Conservation (phyloP, 2,888 invertebrate species). For the Drosophila lutescens region DNA sequence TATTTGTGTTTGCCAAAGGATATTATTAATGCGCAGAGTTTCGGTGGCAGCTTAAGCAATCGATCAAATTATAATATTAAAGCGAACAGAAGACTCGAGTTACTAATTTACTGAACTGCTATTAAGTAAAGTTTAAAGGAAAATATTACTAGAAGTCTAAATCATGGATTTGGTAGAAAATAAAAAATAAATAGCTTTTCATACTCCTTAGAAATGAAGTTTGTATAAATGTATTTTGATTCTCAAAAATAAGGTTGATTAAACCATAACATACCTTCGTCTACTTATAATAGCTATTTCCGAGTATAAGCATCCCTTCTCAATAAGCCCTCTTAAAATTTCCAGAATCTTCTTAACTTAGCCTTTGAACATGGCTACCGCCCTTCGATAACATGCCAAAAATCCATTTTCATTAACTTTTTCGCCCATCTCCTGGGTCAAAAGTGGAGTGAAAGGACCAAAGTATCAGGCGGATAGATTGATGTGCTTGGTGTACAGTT, state of each 20-base stretch:
- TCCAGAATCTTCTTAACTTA: background rate
- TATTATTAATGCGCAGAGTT: constrained; percentile 57
- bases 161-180: too few species aligned
- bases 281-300: too few species aligned
- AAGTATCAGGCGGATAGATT: constrained; percentile 37
- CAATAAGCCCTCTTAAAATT: background rate
- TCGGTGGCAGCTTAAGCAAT: constrained; percentile 28
- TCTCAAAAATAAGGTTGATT: too few species aligned
- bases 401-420: constrained; percentile 67
- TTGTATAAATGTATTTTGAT: too few species aligned
- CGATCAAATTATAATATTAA: constrained; percentile 27
- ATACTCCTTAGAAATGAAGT: too few species aligned
- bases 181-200: too few species aligned
- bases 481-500: constrained; percentile 14
- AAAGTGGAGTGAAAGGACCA: background rate
- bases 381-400: constrained; percentile 42
- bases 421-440: background rate
- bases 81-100: background rate
- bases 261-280: too few species aligned
- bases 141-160: too few species aligned
- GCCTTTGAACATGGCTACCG: background rate
- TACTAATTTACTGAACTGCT: constrained; percentile 1
- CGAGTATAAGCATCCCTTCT: background rate
- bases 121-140: background rate
- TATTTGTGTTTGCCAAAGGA: constrained; percentile 55